Evolutionary conservation across 2,797 vertebrate species (phyloP), one percentile per base, ranked within the genome.

Genomic region (Tokudaia muenninki): DNA sequence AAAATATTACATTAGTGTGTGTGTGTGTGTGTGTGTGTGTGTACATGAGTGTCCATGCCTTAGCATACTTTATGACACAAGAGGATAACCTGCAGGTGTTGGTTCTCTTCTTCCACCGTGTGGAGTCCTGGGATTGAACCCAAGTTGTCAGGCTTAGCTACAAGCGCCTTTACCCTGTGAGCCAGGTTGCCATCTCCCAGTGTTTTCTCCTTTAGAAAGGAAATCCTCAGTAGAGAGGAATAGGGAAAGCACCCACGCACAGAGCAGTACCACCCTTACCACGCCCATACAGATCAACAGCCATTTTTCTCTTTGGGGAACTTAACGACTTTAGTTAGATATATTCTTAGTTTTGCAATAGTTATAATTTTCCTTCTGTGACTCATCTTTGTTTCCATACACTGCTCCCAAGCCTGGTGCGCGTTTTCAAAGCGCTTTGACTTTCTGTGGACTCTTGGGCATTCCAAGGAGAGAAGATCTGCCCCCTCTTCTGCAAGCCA

Each of bases 291-390:
- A 87, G 70, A 67, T 72, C 93, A 91, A 55, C 59, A 37, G 37
- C 92, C 37, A 88, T 77, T 96, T 96, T 92, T 91, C 89, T 93
- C 52, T 82, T n/a, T 79, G 63, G 61, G 90, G 88, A 88, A 50
- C 57, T 59, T 92, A 61, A 74, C 16, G 74, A 72, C 37, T 87
- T 80, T 59, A 8, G 77, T 80, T 91, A 93, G 94, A 83, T 41
- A 72, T 72, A 75, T 77, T 87, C 59, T 72, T 91, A 90, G 65
- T 72, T 88, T 87, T 87, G 78, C 72, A 92, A 86, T 52, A 11
- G 77, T 79, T 63, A 50, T 29, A 52, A 9, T 24, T 74, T 63
- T 72, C 50, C 81, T 65, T 41, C 80, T 82, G 70, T 50, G 88
- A 19, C 41, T 47, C 29, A n/a, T 17, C 67, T 96, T 96, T 94